phyloP scores from a whole-genome alignment of 2,888 invertebrate species.

The Oxytorus armatus region DNA sequence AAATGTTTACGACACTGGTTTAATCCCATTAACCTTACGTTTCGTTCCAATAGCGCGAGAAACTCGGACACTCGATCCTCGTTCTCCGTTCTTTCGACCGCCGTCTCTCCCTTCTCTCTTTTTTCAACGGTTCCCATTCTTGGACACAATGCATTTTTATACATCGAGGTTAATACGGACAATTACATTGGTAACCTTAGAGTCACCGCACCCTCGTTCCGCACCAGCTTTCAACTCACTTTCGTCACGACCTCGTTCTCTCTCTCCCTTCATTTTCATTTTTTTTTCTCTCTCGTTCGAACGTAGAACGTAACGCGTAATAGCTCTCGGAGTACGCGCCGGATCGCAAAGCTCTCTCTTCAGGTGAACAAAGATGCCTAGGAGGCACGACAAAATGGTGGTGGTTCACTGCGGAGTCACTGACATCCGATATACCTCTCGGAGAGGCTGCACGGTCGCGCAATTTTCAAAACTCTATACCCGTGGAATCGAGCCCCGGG shows the following conservation, averaged over 20 bases:
- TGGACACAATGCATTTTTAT: constrained; percentile 38
- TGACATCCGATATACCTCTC: constrained; percentile 63
- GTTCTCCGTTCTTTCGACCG: constrained; percentile 39
- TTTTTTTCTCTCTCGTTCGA: constrained; percentile 7
- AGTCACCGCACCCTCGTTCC: constrained; percentile 52
- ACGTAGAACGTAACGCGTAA: constrained; percentile 61
- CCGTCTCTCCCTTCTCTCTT: constrained; percentile 39
- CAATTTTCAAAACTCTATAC: constrained; percentile 65
- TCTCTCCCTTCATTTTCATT: constrained; percentile 3
- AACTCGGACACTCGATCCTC: constrained; percentile 69
- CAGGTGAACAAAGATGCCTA: constrained; percentile 35
- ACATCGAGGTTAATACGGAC: constrained; percentile 3
- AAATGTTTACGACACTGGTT: constrained; percentile 67
- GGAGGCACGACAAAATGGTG: constrained; percentile 15
- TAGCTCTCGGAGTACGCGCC: constrained; percentile 17
- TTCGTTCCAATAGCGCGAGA: constrained; percentile 74
- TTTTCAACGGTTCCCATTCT: constrained; percentile 49
- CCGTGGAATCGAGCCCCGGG: constrained; percentile 46
- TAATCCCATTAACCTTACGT: constrained; percentile 77
- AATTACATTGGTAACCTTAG: constrained; percentile 48
- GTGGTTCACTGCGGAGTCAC: constrained; percentile 50
- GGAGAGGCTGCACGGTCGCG: constrained; percentile 44
- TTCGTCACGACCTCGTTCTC: constrained; percentile 46
- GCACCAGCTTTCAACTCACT: constrained; percentile 52
- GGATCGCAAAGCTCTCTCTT: constrained; percentile 23